Conservation (phyloP, 92 coral and sea anemone species). For the Micromussa lordhowensis region DNA sequence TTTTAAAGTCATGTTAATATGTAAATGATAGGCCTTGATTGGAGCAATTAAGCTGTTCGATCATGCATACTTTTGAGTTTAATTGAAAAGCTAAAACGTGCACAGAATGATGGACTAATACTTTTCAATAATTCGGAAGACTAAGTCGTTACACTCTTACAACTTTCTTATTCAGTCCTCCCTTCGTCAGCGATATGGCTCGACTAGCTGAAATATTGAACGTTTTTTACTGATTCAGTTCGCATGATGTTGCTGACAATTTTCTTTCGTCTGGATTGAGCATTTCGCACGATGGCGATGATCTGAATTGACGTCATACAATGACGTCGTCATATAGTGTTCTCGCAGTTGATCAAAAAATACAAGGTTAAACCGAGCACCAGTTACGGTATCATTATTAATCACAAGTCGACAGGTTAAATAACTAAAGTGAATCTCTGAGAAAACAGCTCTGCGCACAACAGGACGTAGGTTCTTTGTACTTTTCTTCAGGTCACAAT, state of each 20-base stretch:
- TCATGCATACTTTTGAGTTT: constrained; percentile 1
- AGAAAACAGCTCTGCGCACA: not conserved
- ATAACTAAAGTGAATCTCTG: not conserved
- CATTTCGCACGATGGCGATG: not conserved
- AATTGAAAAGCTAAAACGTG: not conserved
- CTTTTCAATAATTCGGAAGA: not conserved
- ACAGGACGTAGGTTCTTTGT: not conserved
- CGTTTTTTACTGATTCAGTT: not conserved
- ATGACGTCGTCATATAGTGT: constrained; percentile 24
- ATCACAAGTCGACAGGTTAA: not conserved
- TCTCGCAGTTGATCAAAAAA: too few relatives aligned
- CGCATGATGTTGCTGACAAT: not conserved
- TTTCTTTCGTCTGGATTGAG: not conserved
- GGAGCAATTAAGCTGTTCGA: not conserved
- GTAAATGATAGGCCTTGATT: not conserved
- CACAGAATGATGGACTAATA: not conserved
- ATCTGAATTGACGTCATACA: constrained; percentile 17
- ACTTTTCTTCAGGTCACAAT: not conserved
- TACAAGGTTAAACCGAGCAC: not conserved
- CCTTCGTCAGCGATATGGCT: not conserved
- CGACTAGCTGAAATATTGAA: not conserved
- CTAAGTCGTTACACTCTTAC: not conserved
- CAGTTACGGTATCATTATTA: not conserved
- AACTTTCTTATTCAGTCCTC: not conserved
- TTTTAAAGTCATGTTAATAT: constrained; percentile 12